phyloP scores from a whole-genome alignment of 2,797 vertebrate species.

The Hapalemur alaotrensis region DNA sequence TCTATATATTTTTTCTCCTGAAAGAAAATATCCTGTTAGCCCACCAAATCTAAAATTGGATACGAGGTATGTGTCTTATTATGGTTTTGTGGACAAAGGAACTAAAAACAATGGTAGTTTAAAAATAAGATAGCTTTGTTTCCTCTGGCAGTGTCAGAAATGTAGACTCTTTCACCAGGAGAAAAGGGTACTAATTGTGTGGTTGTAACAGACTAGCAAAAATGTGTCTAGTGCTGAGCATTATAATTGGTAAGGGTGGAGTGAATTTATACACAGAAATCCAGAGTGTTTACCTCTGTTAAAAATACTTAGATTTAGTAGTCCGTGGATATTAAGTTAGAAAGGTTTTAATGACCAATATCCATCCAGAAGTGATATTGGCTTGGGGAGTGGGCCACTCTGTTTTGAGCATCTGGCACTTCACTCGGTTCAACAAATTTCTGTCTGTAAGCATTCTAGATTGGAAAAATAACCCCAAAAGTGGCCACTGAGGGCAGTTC shows the following conservation, averaged over 20 bases:
- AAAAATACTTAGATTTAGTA: constrained; percentile 28
- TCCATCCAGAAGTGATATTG: background rate
- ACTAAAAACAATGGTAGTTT: constrained; percentile 65
- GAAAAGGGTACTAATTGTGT: constrained; percentile 8
- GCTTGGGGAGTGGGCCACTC: background rate
- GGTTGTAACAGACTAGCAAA: background rate
- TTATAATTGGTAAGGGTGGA: background rate
- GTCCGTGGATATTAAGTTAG: background rate
- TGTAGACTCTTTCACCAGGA: background rate
- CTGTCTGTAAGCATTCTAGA: background rate
- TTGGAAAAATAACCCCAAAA: background rate
- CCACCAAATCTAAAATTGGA: constrained; percentile 63
- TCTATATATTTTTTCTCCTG: constrained; percentile 39
- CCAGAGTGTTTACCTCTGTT: background rate
- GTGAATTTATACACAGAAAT: background rate
- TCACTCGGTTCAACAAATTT: background rate
- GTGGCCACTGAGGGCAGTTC: background rate
- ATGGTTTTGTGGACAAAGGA: constrained; percentile 65
- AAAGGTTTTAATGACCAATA: background rate
- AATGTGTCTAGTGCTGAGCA: background rate
- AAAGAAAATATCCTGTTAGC: constrained; percentile 49
- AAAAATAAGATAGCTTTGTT: constrained; percentile 71
- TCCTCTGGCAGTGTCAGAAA: constrained; percentile 51
- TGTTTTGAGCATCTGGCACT: constrained; percentile 45
- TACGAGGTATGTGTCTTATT: constrained; percentile 52